phyloP scores from a whole-genome alignment of 2,797 vertebrate species.

The Tokudaia muenninki region DNA sequence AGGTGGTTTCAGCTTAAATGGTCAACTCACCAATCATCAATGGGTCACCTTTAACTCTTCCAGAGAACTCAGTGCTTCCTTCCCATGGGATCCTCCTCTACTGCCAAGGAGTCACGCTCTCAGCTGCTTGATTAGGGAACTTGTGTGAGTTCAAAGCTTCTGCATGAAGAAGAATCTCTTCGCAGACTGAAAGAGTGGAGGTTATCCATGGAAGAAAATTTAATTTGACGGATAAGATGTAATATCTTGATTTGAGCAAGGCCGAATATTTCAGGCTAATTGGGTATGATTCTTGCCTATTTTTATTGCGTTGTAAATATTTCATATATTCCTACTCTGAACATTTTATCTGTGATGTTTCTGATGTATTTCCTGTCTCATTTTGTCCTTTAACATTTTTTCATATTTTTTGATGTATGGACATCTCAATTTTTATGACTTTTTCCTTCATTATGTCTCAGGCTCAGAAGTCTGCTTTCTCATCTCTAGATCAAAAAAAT shows the following conservation, averaged over 20 bases:
- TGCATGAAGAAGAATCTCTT: neutral
- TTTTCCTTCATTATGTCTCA: conserved; percentile 34
- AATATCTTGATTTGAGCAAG: neutral
- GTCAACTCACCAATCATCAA: accelerated
- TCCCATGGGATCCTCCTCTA: neutral
- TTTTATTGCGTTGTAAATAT: neutral
- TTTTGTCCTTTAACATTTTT: conserved; percentile 12
- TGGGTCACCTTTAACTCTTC: neutral
- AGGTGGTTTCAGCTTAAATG: neutral
- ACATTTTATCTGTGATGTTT: conserved; percentile 62
- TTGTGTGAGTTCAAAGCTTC: neutral
- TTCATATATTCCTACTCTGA: neutral
- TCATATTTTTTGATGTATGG: neutral
- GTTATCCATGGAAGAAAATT: conserved; percentile 6
- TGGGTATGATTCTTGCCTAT: neutral
- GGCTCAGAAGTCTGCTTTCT: conserved; percentile 48
- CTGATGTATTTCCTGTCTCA: neutral
- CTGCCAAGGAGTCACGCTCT: neutral
- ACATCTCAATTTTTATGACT: conserved; percentile 34
- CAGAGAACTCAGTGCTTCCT: neutral
- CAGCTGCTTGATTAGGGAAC: neutral
- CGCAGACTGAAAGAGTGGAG: neutral
- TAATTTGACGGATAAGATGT: neutral
- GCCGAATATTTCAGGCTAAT: neutral
- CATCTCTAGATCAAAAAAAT: conserved; percentile 39